Evolutionary conservation across 1,140 invertebrate species (phyloP), one percentile per base, ranked within the genome.

Genomic region (Diabrotica virgifera): DNA sequence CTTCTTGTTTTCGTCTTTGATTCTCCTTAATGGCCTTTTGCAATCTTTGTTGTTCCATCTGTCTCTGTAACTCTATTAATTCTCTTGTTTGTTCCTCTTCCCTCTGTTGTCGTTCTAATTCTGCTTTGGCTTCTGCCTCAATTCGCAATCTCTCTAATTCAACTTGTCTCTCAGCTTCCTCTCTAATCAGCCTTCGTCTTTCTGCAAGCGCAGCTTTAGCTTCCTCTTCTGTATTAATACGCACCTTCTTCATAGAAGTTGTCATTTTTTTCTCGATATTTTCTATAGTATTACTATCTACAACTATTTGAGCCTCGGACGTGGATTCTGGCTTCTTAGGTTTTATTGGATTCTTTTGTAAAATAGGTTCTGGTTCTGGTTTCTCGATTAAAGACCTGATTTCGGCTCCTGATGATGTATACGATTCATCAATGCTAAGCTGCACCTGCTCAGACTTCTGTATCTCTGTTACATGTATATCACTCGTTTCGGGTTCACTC

Each of bases 131-230:
- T 77, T 92, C 89, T 66, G 88, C 86, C 76, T 90, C 87, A 77
- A 83, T 83, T 82, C 90, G 83, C 75, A 87, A 87, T 65, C 91
- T 82, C 79, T 94, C 91, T 35, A 90, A 78, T 80, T 94, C 92
- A 10, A 90, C 90, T 82, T 93, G 90, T 64, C 89, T 80, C 83
- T 95, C 93, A 52, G 91, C 89, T 79, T 94, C 91, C 81, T 95
- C 92, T 46, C 93, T 79, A 36, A 92, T 92, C 52, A 93, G 81
- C 67, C 91, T 82, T 72, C 93, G 82, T 70, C 92, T 85, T 82
- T 95, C 93, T 5, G 93, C 93, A 51, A 96, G 80, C 38, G 92
- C 92, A 36, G 92, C 92, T 81, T 94, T 95, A 12, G 93, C 93
- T 82, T 94, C 88, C 79, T 93, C 92, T 80, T 94, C 93, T 2